Base-by-base conservation (phyloP, 53 echinoderm and acorn worm species). In the Astropecten irregularis region DNA sequence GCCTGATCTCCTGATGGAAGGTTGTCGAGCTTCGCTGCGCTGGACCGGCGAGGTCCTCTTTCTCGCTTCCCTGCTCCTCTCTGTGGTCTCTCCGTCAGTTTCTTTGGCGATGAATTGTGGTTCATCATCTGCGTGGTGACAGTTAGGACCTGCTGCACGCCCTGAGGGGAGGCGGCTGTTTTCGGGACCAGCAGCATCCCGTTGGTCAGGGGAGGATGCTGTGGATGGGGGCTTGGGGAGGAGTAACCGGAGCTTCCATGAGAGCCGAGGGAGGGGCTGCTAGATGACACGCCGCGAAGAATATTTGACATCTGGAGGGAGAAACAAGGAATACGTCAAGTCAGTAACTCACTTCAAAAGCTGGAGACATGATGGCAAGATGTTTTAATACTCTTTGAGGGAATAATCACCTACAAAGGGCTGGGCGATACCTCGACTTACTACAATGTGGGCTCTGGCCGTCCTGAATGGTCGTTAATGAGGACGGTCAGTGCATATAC, bases 241-340 rank as follows among this genome's bases (percentile, higher is more conserved):
- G 79, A 62, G 63, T 62, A 79, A 25, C 44, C 39, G 18, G 60
- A 47, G 36, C 62, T 79, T 32, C 50, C 52, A 18, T 9, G 1
- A 9, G 79, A 79, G 0, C 47, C 62, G 18, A 60, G 11, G 26
- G 79, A 79, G 14, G 90, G 90, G 46, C 93, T 90, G 4, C 84
- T 84, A 4, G 85, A 60, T 9, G 90, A 70, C 9, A 93, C 77
- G 21, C 95, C 92, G 14, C 91, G 86, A 3, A 95, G 87, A 29
- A 95, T 73, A 58, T 71, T 91, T 10, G 89, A 76, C 83, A 95
- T 95, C 95, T 95, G 91, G 51, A 64, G 66, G 31, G 31, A 54
- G 13, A 69, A 67, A 32, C 14, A 33, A 2, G 38, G 49, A 44
- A 4, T 6, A n/a, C n/a, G n/a, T n/a, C n/a, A n/a, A n/a, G n/a